phyloP scores from a whole-genome alignment of 1,140 invertebrate species.

The Scaptomyza pallida region DNA sequence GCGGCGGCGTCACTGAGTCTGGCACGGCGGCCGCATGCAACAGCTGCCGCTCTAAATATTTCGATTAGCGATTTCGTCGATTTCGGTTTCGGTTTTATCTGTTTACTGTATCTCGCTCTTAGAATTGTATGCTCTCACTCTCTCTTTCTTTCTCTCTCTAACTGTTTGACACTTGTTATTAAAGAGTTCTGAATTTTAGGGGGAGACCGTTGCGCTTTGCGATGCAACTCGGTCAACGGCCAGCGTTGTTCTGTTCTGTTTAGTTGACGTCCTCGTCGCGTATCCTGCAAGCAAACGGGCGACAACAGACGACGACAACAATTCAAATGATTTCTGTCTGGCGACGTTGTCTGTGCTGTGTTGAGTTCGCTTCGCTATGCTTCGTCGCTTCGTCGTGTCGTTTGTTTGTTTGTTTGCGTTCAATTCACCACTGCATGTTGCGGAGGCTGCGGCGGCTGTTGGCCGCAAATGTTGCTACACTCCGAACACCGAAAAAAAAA shows the following conservation, averaged over 20 bases:
- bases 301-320: constrained; percentile 16
- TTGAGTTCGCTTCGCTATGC: constrained; percentile 4
- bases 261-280: constrained; percentile 54
- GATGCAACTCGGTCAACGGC: constrained; percentile 75
- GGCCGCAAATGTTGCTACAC: constrained; percentile 39
- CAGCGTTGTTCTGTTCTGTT: constrained; percentile 66
- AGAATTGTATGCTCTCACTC: background rate
- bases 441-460: constrained; percentile 48
- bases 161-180: constrained; percentile 10
- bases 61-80: constrained; percentile 20
- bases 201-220: constrained; percentile 33
- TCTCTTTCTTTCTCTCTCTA: background rate
- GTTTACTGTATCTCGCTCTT: background rate
- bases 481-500: constrained; percentile 51
- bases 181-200: background rate
- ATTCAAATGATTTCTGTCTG: constrained; percentile 13
- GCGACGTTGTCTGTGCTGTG: constrained; percentile 15
- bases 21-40: constrained; percentile 67
- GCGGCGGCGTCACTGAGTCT: constrained; percentile 72
- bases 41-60: constrained; percentile 61
- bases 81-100: constrained; percentile 24
- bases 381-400: constrained; percentile 12
- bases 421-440: constrained; percentile 59
- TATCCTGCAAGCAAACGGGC: constrained; percentile 29
- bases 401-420: constrained; percentile 15